Percentiles rank a stretch among this genome's conserved stretches.
Evolutionary conservation across 2,797 vertebrate genomes (phyloP).

Genomic region (Gymnothorax reevesii): DNA sequence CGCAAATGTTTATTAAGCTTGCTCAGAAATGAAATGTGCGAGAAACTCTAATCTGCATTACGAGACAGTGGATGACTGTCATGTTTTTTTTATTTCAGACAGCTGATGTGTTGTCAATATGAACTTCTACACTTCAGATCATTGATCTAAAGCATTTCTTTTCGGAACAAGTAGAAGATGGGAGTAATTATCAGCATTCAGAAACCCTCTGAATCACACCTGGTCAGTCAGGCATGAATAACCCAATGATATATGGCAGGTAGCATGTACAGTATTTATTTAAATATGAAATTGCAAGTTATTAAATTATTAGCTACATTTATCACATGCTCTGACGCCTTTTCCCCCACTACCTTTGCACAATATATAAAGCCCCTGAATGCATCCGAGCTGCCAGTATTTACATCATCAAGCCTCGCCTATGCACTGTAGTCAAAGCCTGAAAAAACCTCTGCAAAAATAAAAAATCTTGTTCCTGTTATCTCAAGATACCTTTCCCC

Average conservation of each 20-base stretch:
- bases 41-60: conserved; percentile 37
- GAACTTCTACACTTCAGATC: conserved; percentile 42
- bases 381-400: conserved; percentile 66
- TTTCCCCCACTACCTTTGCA: background rate
- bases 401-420: conserved; percentile 70
- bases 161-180: conserved; percentile 35
- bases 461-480: background rate
- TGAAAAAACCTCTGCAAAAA: background rate
- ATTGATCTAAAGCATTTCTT: background rate
- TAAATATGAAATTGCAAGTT: no score
- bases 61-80: conserved; percentile 34
- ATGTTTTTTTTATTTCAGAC: background rate
- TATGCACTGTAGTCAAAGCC: conserved; percentile 54
- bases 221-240: background rate
- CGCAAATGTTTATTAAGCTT: conserved; percentile 70
- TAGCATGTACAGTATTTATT: background rate
- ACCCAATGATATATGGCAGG: background rate
- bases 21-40: conserved; percentile 62
- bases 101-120: conserved; percentile 27
- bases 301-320: background rate
- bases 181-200: conserved; percentile 31
- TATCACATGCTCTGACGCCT: background rate
- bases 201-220: background rate
- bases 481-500: conserved; percentile 2
- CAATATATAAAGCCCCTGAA: background rate